Conservation (phyloP, 2,113 vertebrate species). For the Sylvia atricapilla region DNA sequence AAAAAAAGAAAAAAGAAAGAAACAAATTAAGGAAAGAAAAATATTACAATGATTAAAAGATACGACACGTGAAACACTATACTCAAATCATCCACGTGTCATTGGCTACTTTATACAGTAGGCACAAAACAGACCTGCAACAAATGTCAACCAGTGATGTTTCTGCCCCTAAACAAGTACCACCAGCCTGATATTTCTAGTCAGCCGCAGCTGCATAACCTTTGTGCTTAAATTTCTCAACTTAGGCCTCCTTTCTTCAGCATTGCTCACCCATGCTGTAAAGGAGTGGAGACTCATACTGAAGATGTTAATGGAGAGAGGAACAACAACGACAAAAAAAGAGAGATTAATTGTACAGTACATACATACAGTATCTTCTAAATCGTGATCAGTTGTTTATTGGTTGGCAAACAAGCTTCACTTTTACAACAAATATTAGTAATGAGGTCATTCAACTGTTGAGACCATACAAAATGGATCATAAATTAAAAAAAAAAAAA, state of each 20-base stretch:
- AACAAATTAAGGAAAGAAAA: neutral
- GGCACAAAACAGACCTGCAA: slow-evolving; percentile 25
- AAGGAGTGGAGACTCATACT: slow-evolving; percentile 30
- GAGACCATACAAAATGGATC: slow-evolving; percentile 89
- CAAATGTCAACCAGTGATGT: neutral
- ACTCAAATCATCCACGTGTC: slow-evolving; percentile 5
- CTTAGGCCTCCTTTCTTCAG: slow-evolving; percentile 45
- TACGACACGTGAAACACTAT: slow-evolving; percentile 8
- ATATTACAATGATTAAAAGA: slow-evolving; percentile 20
- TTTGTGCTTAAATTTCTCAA: slow-evolving; percentile 65
- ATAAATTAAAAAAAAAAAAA: slow-evolving; percentile 87
- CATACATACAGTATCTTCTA: slow-evolving; percentile 78
- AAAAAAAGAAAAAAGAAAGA: neutral
- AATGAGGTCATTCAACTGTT: slow-evolving; percentile 90
- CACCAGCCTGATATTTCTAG: slow-evolving; percentile 7
- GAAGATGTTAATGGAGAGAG: slow-evolving; percentile 46
- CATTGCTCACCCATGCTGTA: slow-evolving; percentile 16
- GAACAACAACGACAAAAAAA: slow-evolving; percentile 22
- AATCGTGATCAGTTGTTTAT: slow-evolving; percentile 92
- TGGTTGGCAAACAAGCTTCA: slow-evolving; percentile 96
- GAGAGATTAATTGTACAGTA: slow-evolving; percentile 69
- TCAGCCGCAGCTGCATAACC: slow-evolving; percentile 3
- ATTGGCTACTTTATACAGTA: slow-evolving; percentile 18
- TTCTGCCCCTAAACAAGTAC: neutral
- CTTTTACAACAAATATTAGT: slow-evolving; percentile 98